These are phyloP conservation scores for Aotus griseimembra DNA, from an alignment of 2,797 vertebrate genomes.

Conservation along the genomic window DNA sequence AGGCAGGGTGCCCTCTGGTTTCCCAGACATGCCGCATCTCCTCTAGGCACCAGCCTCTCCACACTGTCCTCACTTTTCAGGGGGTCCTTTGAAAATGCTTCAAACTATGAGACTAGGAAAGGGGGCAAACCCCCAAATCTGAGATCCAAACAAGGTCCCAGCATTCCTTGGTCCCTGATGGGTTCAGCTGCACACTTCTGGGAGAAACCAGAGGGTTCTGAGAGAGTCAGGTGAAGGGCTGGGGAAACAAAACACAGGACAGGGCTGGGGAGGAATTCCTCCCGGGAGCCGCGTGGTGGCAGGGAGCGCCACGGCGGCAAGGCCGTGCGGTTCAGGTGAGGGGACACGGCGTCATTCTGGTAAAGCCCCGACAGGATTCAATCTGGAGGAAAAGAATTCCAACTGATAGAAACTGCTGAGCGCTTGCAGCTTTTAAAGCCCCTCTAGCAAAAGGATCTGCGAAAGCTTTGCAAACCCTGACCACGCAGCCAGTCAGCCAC, in stretches of 20 bases:
- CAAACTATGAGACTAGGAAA: not conserved
- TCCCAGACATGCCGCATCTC: not conserved
- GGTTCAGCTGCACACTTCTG: not conserved
- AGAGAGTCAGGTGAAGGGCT: not conserved
- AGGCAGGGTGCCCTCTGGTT: not conserved
- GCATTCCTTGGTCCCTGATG: not conserved
- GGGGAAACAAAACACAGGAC: not conserved
- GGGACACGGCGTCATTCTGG: not conserved
- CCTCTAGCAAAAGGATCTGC: constrained; percentile 47
- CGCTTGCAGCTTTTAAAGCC: constrained; percentile 66
- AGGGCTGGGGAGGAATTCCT: not conserved
- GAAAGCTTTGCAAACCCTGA: constrained; percentile 58
- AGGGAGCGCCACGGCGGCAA: not conserved
- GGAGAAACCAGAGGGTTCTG: not conserved
- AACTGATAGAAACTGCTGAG: constrained; percentile 62
- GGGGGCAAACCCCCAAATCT: not conserved
- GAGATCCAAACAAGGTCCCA: not conserved
- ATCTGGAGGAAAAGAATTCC: not conserved
- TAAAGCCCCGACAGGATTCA: constrained; percentile 42
- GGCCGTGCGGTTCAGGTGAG: not conserved
- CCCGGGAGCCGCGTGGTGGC: not conserved
- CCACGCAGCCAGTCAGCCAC: constrained; percentile 25
- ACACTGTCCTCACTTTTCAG: not conserved
- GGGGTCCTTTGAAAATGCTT: not conserved
- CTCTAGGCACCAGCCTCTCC: not conserved